phyloP scores from a whole-genome alignment of 2,797 vertebrate species.

The Catostomus latipinnis region DNA sequence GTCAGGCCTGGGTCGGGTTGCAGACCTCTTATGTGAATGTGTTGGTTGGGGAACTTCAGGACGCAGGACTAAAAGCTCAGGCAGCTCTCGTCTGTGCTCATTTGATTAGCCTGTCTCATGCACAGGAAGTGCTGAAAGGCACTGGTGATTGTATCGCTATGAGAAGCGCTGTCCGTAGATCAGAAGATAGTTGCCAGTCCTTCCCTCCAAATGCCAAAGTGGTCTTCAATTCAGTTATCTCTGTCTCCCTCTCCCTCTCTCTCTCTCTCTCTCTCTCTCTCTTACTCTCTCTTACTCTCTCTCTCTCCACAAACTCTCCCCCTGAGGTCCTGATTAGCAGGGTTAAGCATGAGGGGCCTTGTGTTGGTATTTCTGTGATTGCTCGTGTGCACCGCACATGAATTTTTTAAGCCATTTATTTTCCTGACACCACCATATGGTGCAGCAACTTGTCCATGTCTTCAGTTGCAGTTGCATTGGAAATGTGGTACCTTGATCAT shows the following conservation, averaged over 20 bases:
- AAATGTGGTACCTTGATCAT: slow-evolving; percentile 10
- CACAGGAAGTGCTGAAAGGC: slow-evolving; percentile 86
- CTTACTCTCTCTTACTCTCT: slow-evolving; percentile 34
- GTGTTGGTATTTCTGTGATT: slow-evolving; percentile 79
- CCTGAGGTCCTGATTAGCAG: slow-evolving; percentile 73
- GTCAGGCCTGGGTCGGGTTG: too few species aligned
- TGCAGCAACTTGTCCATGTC: slow-evolving; percentile 19
- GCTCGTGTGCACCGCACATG: slow-evolving; percentile 72
- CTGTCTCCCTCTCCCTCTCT: too few species aligned
- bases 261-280: too few species aligned
- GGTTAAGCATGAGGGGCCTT: slow-evolving; percentile 74
- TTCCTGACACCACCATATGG: slow-evolving; percentile 73
- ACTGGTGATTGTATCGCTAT: slow-evolving; percentile 78
- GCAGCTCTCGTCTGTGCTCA: slow-evolving; percentile 72
- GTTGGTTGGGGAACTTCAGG: slow-evolving; percentile 59
- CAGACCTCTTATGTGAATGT: too few species aligned
- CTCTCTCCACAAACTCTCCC: slow-evolving; percentile 49
- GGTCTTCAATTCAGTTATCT: slow-evolving; percentile 76
- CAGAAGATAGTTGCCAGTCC: slow-evolving; percentile 78
- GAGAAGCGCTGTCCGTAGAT: slow-evolving; percentile 70
- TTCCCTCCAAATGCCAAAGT: slow-evolving; percentile 79
- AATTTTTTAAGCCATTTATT: slow-evolving; percentile 81
- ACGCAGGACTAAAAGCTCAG: slow-evolving; percentile 76
- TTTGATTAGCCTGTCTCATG: slow-evolving; percentile 82
- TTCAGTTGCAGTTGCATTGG: slow-evolving; percentile 23